Evolutionary conservation across 2,888 invertebrate genomes (phyloP).

Genomic region (Cristatella mucedo): DNA sequence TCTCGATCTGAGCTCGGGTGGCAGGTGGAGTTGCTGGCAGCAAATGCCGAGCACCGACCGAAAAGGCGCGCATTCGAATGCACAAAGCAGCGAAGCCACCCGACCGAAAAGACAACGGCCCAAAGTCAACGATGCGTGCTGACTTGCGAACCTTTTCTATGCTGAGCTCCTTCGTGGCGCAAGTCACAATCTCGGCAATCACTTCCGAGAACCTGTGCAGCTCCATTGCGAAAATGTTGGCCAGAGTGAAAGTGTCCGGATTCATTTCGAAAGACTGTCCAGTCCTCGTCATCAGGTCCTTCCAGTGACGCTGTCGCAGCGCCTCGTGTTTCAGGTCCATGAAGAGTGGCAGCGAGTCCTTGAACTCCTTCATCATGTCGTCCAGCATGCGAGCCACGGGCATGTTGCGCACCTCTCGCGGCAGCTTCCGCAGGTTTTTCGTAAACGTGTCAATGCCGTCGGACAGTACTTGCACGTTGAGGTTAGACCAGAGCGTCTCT

Average conservation of each 20-base stretch:
- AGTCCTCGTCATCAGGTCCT: slow-evolving; percentile 68
- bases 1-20: too few species aligned
- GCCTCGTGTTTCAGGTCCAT: slow-evolving; percentile 79
- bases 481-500: slow-evolving; percentile 67
- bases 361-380: slow-evolving; percentile 71
- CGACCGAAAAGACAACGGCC: too few species aligned
- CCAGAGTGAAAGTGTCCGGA: slow-evolving; percentile 69
- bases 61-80: too few species aligned
- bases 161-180: slow-evolving; percentile 73
- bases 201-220: slow-evolving; percentile 62
- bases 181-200: slow-evolving; percentile 68
- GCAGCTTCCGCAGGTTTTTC: slow-evolving; percentile 58
- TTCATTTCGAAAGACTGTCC: slow-evolving; percentile 67
- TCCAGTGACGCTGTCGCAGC: slow-evolving; percentile 75
- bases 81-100: too few species aligned
- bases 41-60: too few species aligned
- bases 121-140: not conserved
- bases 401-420: slow-evolving; percentile 46
- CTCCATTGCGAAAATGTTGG: slow-evolving; percentile 83
- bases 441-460: slow-evolving; percentile 73
- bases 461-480: slow-evolving; percentile 63
- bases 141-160: slow-evolving; percentile 52
- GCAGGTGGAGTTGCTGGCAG: too few species aligned
- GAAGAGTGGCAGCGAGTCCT: slow-evolving; percentile 69
- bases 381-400: slow-evolving; percentile 55